Percentiles rank a stretch among this genome's conserved stretches.
phyloP scores from a whole-genome alignment of 2,797 vertebrate species.

The Pangasius krempfi region DNA sequence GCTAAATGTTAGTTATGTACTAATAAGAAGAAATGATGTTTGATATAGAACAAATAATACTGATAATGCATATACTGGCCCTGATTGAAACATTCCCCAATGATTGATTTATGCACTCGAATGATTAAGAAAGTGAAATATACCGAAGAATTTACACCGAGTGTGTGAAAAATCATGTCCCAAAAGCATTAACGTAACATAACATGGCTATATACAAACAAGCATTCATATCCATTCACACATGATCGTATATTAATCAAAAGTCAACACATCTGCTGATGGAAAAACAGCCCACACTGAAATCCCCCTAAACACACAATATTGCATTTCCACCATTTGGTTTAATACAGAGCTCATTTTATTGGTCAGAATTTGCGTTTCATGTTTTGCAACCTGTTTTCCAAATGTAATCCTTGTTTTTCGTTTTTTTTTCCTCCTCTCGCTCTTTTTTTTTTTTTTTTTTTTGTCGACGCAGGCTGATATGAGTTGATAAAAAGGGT shows the following conservation, averaged over 20 bases:
- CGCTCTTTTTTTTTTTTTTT: no score
- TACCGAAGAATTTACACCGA: constrained; percentile 55
- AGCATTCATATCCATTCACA: constrained; percentile 7
- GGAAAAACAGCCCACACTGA: constrained; percentile 41
- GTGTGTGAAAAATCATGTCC: constrained; percentile 50
- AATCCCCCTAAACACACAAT: constrained; percentile 41
- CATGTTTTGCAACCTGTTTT: not conserved
- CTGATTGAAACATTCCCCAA: constrained; percentile 46
- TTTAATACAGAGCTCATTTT: constrained; percentile 44
- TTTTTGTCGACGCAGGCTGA: not conserved
- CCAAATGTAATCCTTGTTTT: not conserved
- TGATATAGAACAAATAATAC: not conserved
- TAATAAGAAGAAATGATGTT: constrained; percentile 8
- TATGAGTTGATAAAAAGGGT: not conserved
- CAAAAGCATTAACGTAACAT: constrained; percentile 46
- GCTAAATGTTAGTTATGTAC: constrained; percentile 46
- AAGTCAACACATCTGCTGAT: constrained; percentile 45
- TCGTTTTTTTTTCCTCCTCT: not conserved
- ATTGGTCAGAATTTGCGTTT: constrained; percentile 34
- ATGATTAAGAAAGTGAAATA: constrained; percentile 26
- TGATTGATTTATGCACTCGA: constrained; percentile 24
- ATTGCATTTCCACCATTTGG: constrained; percentile 51
- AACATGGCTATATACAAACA: constrained; percentile 56
- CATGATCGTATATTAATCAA: constrained; percentile 38
- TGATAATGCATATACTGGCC: constrained; percentile 34